These are phyloP conservation scores for Forbesichthys papilliferus DNA, from an alignment of 2,113 vertebrate genomes.

Conservation along the genomic window DNA sequence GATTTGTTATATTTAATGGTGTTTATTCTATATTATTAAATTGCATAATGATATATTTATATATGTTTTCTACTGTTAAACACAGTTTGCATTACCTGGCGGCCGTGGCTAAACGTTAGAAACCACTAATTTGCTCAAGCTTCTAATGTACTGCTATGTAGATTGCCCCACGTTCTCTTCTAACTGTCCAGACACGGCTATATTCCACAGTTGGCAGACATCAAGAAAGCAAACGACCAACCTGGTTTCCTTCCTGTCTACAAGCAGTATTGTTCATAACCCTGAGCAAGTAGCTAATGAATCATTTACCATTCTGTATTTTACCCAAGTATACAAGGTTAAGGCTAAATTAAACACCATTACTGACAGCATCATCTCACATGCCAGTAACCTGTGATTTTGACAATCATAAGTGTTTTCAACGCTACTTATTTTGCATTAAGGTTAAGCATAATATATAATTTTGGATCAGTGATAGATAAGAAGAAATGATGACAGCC, in stretches of 20 bases:
- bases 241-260: constrained; percentile 57
- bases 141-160: not conserved
- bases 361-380: not conserved
- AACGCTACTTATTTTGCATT: not conserved
- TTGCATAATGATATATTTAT: too few relatives aligned
- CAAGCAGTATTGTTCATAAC: constrained; percentile 18
- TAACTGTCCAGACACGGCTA: constrained; percentile 40
- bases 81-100: too few relatives aligned
- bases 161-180: not conserved
- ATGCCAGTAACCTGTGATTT: constrained; percentile 1
- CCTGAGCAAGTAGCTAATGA: constrained; percentile 6
- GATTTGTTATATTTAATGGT: too few relatives aligned
- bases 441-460: not conserved
- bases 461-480: not conserved
- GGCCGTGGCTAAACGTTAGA: too few relatives aligned
- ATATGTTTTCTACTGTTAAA: too few relatives aligned
- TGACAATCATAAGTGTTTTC: constrained; percentile 14
- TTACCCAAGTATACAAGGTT: constrained; percentile 22
- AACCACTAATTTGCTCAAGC: not conserved
- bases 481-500: not conserved
- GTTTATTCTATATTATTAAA: too few relatives aligned
- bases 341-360: not conserved
- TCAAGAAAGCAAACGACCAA: constrained; percentile 44
- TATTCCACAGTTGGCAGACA: constrained; percentile 57
- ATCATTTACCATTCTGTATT: constrained; percentile 5